Evolutionary conservation across 2,797 vertebrate species (phyloP), one percentile per base, ranked within the genome.

Genomic region (Sternarchorhynchus goeldii): DNA sequence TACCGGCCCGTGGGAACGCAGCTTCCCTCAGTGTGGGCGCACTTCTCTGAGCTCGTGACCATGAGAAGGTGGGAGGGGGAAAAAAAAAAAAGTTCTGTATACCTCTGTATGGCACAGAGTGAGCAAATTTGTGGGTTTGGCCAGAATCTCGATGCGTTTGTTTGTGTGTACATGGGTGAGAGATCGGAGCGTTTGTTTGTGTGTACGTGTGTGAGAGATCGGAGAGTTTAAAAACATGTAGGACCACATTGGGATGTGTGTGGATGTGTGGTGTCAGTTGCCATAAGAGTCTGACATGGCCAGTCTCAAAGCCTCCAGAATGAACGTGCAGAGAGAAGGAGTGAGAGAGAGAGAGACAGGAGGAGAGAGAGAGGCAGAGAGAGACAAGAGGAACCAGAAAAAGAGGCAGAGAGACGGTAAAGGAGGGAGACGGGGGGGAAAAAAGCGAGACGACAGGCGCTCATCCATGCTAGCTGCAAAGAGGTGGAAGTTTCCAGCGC

Each of bases 291-390:
- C 85, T 84, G 82, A 84, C 75, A 73, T 76, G 81, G 84, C 85
- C 88, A 85, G 83, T 86, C 85, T 85, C 84, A 90, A 85, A 86
- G 83, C 56, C 62, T 68, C 80, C 66, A 77, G 82, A 83, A 88
- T 82, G 87, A 84, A 75, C 85, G 84, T 12, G 75, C 79, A 85
- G 86, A 88, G 76, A 71, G 80, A 41, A 36, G 64, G 50, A 14
- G 53, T 2, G 7, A 62, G 31, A 63, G 31, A 34, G 67, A 71
- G 18, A 29, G 21, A 69, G 80, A 36, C 68, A 76, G 57, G 7
- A 36, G 50, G 73, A 71, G 59, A 78, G 60, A 56, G 75, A 60
- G 78, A 81, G 78, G 83, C 55, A 82, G 36, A 58, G 29, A 77
- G 63, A 62, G 16, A 5, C 31, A 50, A 2, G 12, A 2, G 2